phyloP scores from a whole-genome alignment of 2,888 invertebrate genomes.

The Marronus borbonicus region DNA sequence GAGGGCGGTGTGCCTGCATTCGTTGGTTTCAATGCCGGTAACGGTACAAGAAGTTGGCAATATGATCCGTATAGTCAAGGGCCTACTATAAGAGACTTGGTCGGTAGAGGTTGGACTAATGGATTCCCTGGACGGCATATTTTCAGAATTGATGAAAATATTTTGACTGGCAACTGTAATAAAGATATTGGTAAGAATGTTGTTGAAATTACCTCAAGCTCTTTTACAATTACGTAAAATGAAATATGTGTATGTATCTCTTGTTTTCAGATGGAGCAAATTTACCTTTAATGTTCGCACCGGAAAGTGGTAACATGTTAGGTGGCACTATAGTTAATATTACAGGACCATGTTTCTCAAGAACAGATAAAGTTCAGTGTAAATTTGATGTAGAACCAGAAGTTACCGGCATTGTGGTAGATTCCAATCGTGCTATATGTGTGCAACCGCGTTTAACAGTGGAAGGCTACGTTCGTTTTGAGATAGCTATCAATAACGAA shows the following conservation, averaged over 20 bases:
- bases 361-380: slow-evolving; percentile 83
- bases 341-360: slow-evolving; percentile 94
- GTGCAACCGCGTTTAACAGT: slow-evolving; percentile 90
- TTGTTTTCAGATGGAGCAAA: slow-evolving; percentile 80
- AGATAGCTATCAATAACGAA: slow-evolving; percentile 87
- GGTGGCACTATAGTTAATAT: slow-evolving; percentile 97
- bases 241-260: neutral
- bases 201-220: too few relatives aligned
- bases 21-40: slow-evolving; percentile 97
- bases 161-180: slow-evolving; percentile 93
- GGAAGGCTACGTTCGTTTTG: slow-evolving; percentile 90
- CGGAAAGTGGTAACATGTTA: slow-evolving; percentile 97
- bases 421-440: slow-evolving; percentile 89
- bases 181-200: slow-evolving; percentile 83
- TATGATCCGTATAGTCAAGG: slow-evolving; percentile 93
- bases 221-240: neutral
- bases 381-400: slow-evolving; percentile 85
- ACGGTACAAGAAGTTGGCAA: slow-evolving; percentile 91
- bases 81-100: slow-evolving; percentile 87
- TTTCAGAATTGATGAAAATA: slow-evolving; percentile 95
- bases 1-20: slow-evolving; percentile 91
- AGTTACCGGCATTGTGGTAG: slow-evolving; percentile 84
- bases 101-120: slow-evolving; percentile 89
- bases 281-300: slow-evolving; percentile 89
- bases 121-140: slow-evolving; percentile 92